Conservation (phyloP, 2,113 vertebrate species). For the Forbesichthys papilliferus region DNA sequence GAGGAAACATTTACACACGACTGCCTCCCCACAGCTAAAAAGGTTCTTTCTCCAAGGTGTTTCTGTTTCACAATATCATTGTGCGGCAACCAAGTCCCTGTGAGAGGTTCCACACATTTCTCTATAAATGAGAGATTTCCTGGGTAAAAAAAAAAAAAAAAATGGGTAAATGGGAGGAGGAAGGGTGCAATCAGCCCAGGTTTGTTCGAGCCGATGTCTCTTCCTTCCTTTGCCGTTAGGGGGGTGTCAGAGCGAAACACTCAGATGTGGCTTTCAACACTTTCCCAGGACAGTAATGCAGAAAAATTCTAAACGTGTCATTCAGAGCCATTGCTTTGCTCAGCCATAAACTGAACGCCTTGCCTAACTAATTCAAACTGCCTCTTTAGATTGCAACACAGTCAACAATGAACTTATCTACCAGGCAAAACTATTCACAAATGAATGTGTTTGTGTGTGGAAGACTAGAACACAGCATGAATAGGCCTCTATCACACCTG, state of each 20-base stretch:
- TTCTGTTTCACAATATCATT: constrained; percentile 58
- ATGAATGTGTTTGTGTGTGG: constrained; percentile 60
- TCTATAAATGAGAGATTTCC: constrained; percentile 63
- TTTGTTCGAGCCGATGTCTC: constrained; percentile 72
- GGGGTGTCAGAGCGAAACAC: constrained; percentile 65
- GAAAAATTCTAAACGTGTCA: constrained; percentile 64
- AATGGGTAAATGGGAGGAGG: constrained; percentile 33
- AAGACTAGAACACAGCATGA: constrained; percentile 39
- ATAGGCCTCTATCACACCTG: constrained; percentile 59
- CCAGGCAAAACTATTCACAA: constrained; percentile 63
- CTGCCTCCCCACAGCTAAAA: constrained; percentile 52
- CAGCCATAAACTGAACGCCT: constrained; percentile 67
- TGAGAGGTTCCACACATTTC: constrained; percentile 40
- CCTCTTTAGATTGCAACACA: constrained; percentile 61
- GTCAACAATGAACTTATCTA: constrained; percentile 70
- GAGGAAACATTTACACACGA: constrained; percentile 68
- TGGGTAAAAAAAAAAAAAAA: constrained; percentile 37
- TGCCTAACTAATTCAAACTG: constrained; percentile 70
- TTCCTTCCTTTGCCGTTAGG: constrained; percentile 68
- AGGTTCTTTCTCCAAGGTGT: constrained; percentile 61
- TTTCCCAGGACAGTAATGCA: constrained; percentile 73
- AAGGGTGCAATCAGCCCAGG: constrained; percentile 75
- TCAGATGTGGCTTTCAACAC: constrained; percentile 63
- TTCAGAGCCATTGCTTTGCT: constrained; percentile 69
- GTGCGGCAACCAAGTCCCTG: constrained; percentile 53